phyloP scores from a whole-genome alignment of 1,140 invertebrate species.

The Bactericera cockerelli region DNA sequence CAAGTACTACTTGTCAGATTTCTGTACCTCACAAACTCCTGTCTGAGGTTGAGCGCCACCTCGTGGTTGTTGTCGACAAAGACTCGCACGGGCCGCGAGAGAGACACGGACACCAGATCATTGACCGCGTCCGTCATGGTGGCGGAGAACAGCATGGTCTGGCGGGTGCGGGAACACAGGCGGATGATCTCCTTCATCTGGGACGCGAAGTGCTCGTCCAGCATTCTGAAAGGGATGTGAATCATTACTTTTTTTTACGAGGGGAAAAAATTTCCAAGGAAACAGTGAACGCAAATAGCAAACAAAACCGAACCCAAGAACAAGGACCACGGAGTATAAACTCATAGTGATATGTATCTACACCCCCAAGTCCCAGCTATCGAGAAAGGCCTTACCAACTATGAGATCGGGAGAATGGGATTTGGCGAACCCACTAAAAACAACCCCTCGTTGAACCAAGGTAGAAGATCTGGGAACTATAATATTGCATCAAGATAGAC shows the following conservation, averaged over 20 bases:
- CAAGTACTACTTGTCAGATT: too few relatives aligned
- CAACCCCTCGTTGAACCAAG: too few relatives aligned
- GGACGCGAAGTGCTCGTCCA: constrained; percentile 95
- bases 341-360: background rate
- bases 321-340: background rate
- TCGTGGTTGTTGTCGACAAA: constrained; percentile 92
- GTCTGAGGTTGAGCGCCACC: constrained; percentile 84
- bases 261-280: too few relatives aligned
- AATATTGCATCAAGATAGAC: too few relatives aligned
- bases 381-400: too few relatives aligned
- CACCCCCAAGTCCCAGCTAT: too few relatives aligned
- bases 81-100: constrained; percentile 81
- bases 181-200: constrained; percentile 95
- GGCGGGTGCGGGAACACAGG: constrained; percentile 79
- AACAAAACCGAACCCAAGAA: too few relatives aligned
- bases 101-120: constrained; percentile 78
- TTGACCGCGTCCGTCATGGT: constrained; percentile 97
- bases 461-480: too few relatives aligned
- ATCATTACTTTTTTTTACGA: too few relatives aligned
- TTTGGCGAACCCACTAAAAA: too few relatives aligned
- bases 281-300: too few relatives aligned
- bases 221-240: constrained; percentile 50
- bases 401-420: too few relatives aligned
- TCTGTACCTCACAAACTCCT: constrained; percentile 93
- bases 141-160: constrained; percentile 95